Evolutionary conservation across 2,797 vertebrate species (phyloP).

Genomic region (Clarias pachynema): DNA sequence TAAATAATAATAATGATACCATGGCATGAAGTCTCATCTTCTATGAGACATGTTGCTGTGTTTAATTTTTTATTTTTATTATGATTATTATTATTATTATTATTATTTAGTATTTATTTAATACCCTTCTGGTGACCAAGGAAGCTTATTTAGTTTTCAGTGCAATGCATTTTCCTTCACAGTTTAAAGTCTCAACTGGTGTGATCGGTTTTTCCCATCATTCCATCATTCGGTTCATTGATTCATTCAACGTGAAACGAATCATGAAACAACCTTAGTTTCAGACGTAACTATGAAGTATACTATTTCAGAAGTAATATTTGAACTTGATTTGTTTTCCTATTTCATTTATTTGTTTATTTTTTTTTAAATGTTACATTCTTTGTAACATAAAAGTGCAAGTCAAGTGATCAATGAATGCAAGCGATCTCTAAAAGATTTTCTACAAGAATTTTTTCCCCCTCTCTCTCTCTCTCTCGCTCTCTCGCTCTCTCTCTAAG

Average conservation of each 20-base stretch:
- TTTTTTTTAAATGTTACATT: background rate
- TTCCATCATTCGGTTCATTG: no score
- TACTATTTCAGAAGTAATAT: background rate
- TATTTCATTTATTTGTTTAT: no score
- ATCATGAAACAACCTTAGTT: background rate
- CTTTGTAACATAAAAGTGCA: background rate
- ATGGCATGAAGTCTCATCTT: background rate
- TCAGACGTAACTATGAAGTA: background rate
- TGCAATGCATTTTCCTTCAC: background rate
- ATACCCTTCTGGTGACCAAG: background rate
- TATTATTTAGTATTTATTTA: no score
- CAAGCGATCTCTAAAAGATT: background rate
- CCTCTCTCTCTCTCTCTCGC: background rate
- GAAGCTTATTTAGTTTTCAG: background rate
- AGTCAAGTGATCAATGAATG: background rate
- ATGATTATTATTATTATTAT: no score
- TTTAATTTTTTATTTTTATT: background rate
- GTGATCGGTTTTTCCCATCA: background rate
- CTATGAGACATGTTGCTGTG: background rate
- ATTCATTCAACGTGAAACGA: background rate
- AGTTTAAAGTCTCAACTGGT: background rate
- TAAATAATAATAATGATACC: background rate
- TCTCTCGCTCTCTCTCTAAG: background rate
- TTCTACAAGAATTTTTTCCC: background rate
- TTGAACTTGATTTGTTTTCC: background rate